These are phyloP conservation scores for Phytoseiulus persimilis DNA, from an alignment of 2,888 invertebrate species.

Conservation along the genomic window DNA sequence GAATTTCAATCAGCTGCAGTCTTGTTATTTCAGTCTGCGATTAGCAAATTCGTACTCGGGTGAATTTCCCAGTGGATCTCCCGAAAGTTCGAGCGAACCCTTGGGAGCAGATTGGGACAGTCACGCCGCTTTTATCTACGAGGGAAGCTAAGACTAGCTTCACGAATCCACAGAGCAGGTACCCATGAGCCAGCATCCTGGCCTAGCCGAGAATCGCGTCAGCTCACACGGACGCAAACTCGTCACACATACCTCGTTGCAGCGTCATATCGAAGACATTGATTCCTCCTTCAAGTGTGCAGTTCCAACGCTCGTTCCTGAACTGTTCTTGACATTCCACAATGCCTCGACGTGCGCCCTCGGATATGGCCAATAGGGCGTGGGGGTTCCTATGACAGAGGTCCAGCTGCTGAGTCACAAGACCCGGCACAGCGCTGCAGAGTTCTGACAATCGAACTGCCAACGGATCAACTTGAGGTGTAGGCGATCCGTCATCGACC, in stretches of 20 bases:
- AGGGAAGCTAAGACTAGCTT: not conserved
- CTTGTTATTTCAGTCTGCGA: not conserved
- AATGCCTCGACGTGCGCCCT: conserved; percentile 55
- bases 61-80: not conserved
- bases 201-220: not conserved
- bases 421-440: conserved; percentile 49
- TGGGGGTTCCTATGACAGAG: conserved; percentile 54
- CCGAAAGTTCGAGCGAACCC: not conserved
- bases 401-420: conserved; percentile 51
- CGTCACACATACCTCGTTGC: conserved; percentile 52
- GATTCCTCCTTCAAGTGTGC: conserved; percentile 50
- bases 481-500: conserved; percentile 14
- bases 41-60: not conserved
- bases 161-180: too few relatives aligned
- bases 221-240: too few relatives aligned
- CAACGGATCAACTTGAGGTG: conserved; percentile 22
- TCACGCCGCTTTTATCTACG: not conserved
- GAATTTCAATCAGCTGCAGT: too few relatives aligned
- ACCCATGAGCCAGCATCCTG: not conserved
- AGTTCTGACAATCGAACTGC: conserved; percentile 42
- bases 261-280: conserved; percentile 55
- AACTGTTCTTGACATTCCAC: conserved; percentile 57
- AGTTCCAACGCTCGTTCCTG: conserved; percentile 57
- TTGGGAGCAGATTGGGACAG: not conserved
- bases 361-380: conserved; percentile 54